These are phyloP conservation scores for Morone saxatilis DNA, from an alignment of 2,113 vertebrate species.

Conservation along the genomic window DNA sequence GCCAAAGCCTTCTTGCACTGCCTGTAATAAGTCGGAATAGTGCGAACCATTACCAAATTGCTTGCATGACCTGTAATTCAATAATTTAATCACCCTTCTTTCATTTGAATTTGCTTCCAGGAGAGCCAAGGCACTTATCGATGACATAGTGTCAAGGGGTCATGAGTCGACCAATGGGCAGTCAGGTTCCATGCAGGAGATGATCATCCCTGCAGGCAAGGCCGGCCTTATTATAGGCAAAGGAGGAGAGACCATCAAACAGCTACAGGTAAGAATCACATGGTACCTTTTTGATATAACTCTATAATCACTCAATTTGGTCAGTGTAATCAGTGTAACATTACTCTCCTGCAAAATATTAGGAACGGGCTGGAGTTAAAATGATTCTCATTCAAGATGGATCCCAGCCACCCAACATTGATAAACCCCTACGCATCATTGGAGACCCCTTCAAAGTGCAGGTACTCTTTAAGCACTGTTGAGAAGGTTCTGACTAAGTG, in stretches of 20 bases:
- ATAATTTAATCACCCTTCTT: background rate
- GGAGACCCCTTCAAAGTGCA: constrained; percentile 96
- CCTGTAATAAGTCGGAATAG: background rate
- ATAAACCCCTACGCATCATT: constrained; percentile 93
- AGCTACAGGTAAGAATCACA: constrained; percentile 88
- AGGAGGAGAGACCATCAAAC: constrained; percentile 95
- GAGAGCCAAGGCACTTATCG: constrained; percentile 91
- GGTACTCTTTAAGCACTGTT: constrained; percentile 70
- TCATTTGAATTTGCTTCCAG: constrained; percentile 68
- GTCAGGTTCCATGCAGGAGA: constrained; percentile 92
- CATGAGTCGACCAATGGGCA: constrained; percentile 90
- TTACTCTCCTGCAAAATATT: background rate
- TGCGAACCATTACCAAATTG: background rate
- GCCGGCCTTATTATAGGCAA: constrained; percentile 94
- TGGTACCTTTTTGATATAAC: background rate
- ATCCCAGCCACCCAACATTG: constrained; percentile 92
- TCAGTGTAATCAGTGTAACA: background rate
- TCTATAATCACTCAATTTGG: background rate
- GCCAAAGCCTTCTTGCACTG: background rate
- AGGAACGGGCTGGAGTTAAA: constrained; percentile 95
- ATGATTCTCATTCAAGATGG: constrained; percentile 96
- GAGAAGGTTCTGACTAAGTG: background rate
- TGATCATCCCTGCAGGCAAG: constrained; percentile 94
- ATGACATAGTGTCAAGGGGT: constrained; percentile 93
- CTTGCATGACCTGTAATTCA: background rate